Conservation (phyloP, 2,888 invertebrate species). For the Belgica antarctica region DNA sequence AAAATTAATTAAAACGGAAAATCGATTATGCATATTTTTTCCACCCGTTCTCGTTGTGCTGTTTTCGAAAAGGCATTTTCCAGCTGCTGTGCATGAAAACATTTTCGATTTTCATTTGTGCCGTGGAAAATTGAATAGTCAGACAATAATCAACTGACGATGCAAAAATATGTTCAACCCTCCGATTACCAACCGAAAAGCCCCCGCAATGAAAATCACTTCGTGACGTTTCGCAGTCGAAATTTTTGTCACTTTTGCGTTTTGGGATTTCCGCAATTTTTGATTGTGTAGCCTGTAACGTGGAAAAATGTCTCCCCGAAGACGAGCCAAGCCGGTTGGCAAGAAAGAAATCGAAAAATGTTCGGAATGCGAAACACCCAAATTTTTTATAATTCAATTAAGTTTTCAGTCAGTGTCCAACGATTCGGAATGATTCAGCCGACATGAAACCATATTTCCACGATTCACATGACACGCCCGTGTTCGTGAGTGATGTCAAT, state of each 20-base stretch:
- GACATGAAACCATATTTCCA: too few species aligned
- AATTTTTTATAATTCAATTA: slow-evolving; percentile 19
- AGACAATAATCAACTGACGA: not conserved
- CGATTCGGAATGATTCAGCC: not conserved
- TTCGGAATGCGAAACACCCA: not conserved
- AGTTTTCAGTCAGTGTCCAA: not conserved
- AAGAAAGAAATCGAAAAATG: not conserved
- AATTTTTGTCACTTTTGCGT: not conserved
- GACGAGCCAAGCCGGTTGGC: too few species aligned
- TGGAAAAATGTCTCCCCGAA: too few species aligned
- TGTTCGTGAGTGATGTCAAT: too few species aligned
- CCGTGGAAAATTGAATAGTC: slow-evolving; percentile 17
- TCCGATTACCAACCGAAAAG: too few species aligned
- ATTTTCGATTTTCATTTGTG: too few species aligned
- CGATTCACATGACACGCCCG: too few species aligned
- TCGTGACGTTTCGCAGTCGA: slow-evolving; percentile 1
- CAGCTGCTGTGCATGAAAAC: not conserved
- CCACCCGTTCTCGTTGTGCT: too few species aligned
- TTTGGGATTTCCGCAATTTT: too few species aligned
- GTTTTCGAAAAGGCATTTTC: slow-evolving; percentile 5
- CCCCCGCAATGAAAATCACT: not conserved
- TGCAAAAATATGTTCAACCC: slow-evolving; percentile 9
- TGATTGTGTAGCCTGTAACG: too few species aligned
- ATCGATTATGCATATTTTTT: slow-evolving; percentile 43
- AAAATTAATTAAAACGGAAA: slow-evolving; percentile 40